Conservation (phyloP, 2,888 invertebrate genomes). For the Macrosoma leucophasiata region DNA sequence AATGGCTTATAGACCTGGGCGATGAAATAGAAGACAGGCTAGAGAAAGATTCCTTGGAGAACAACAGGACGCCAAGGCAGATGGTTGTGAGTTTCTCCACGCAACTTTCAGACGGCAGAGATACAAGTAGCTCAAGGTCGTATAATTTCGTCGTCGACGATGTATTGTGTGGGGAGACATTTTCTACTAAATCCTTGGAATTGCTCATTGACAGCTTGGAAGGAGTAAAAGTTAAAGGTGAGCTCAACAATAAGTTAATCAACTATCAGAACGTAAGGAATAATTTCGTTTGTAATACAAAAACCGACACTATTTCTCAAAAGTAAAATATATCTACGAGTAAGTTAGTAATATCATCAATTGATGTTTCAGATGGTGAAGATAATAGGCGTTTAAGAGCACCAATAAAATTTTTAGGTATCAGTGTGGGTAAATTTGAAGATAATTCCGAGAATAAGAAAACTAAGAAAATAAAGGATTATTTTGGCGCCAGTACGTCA, state of each 20-base stretch:
- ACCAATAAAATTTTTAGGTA: slow-evolving; percentile 81
- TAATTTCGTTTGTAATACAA: background rate
- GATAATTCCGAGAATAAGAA: slow-evolving; percentile 68
- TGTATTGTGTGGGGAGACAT: slow-evolving; percentile 79
- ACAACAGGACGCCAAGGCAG: slow-evolving; percentile 86
- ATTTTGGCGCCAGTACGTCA: slow-evolving; percentile 67
- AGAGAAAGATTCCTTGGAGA: slow-evolving; percentile 86
- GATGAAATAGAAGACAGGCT: slow-evolving; percentile 90
- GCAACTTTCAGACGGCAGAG: slow-evolving; percentile 70
- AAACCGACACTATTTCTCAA: background rate
- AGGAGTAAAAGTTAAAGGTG: slow-evolving; percentile 53
- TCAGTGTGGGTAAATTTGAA: slow-evolving; percentile 89
- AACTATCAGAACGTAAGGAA: background rate
- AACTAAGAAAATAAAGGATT: slow-evolving; percentile 73
- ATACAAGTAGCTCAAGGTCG: slow-evolving; percentile 79
- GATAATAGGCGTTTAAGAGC: slow-evolving; percentile 55
- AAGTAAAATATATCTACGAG: background rate
- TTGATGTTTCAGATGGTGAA: slow-evolving; percentile 49
- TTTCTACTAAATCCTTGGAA: slow-evolving; percentile 79
- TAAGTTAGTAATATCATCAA: background rate
- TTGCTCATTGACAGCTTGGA: slow-evolving; percentile 79
- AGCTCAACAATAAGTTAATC: background rate
- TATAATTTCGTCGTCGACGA: slow-evolving; percentile 73
- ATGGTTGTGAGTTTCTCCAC: slow-evolving; percentile 84
- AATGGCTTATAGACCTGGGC: slow-evolving; percentile 89